Conservation (phyloP, 2,888 invertebrate species). For the Anorthoa munda region DNA sequence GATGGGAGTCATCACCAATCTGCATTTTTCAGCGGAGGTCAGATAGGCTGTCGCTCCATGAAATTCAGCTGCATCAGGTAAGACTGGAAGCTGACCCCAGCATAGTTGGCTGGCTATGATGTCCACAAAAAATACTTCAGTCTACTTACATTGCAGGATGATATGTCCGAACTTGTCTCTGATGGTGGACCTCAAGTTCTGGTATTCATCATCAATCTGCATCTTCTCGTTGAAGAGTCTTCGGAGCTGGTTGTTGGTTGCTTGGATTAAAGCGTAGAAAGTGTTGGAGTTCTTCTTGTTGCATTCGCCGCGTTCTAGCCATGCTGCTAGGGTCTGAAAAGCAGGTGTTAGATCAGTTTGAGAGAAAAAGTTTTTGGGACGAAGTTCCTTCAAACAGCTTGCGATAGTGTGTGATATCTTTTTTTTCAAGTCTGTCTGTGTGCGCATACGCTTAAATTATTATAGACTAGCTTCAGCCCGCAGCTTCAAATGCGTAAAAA, state of each 20-base stretch:
- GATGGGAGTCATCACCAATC: too few relatives aligned
- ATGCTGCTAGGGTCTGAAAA: constrained; percentile 94
- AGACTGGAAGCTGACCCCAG: not conserved
- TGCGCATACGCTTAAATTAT: too few relatives aligned
- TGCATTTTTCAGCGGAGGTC: too few relatives aligned
- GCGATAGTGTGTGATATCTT: too few relatives aligned
- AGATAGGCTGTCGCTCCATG: too few relatives aligned
- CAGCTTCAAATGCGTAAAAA: too few relatives aligned
- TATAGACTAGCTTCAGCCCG: too few relatives aligned
- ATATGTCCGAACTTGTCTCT: constrained; percentile 96
- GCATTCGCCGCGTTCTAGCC: constrained; percentile 98
- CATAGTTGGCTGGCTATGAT: not conserved
- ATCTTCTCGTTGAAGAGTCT: constrained; percentile 96
- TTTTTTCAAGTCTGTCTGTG: too few relatives aligned
- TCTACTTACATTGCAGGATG: constrained; percentile 96
- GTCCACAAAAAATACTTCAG: not conserved
- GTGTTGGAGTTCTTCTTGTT: constrained; percentile 96
- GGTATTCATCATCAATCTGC: constrained; percentile 96
- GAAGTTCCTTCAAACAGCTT: too few relatives aligned
- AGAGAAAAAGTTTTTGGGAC: not conserved
- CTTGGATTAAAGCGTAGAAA: constrained; percentile 98
- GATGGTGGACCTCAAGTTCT: constrained; percentile 94
- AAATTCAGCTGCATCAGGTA: not conserved
- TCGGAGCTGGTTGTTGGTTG: constrained; percentile 97
- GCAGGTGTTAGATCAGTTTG: not conserved